Percentiles rank a stretch among this genome's conserved stretches.
phyloP scores from a whole-genome alignment of 2,888 invertebrate species.

The Notodonta ziczac region DNA sequence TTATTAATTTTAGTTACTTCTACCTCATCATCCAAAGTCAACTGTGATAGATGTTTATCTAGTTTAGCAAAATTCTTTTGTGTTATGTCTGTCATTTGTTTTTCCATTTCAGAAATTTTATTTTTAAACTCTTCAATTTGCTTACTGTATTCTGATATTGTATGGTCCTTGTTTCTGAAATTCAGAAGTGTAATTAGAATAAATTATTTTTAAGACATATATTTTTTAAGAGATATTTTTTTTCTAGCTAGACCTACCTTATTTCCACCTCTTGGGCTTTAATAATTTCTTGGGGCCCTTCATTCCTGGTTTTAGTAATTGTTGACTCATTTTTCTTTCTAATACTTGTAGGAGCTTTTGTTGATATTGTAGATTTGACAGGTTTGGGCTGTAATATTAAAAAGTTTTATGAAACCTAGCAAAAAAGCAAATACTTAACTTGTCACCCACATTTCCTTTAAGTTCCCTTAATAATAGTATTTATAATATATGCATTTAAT shows the following conservation, averaged over 20 bases:
- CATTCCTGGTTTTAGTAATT: constrained; percentile 33
- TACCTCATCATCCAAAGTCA: constrained; percentile 28
- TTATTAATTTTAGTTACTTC: constrained; percentile 11
- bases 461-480: too few species aligned
- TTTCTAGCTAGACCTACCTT: constrained; percentile 49
- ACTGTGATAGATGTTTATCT: constrained; percentile 44
- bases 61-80: constrained; percentile 46
- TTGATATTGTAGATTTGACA: constrained; percentile 41
- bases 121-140: constrained; percentile 75
- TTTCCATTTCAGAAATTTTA: constrained; percentile 62
- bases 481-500: too few species aligned
- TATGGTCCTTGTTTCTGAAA: constrained; percentile 75
- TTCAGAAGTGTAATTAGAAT: constrained; percentile 5
- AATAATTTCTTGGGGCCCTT: constrained; percentile 63
- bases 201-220: constrained; percentile 3
- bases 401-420: too few species aligned
- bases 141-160: constrained; percentile 71
- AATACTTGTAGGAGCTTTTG: constrained; percentile 49
- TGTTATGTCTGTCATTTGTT: constrained; percentile 38
- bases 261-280: constrained; percentile 78
- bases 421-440: too few species aligned
- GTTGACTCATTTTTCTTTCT: constrained; percentile 50
- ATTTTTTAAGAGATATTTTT: background rate
- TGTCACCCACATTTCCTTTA: background rate
- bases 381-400: constrained; percentile 67